Conservation (phyloP, 2,797 vertebrate species). For the Spinus pinus region DNA sequence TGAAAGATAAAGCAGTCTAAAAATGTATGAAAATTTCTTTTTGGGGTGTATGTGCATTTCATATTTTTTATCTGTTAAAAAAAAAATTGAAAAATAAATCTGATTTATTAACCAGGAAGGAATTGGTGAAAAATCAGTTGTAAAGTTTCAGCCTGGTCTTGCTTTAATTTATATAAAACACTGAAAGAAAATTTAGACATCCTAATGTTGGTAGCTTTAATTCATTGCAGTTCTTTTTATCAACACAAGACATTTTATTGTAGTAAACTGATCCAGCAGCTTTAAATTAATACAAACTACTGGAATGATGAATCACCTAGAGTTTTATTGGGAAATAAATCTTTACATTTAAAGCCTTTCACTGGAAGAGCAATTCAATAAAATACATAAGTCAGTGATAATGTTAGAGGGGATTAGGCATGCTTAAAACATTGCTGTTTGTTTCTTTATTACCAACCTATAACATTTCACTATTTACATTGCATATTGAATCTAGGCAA, state of each 20-base stretch:
- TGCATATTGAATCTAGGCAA: not conserved
- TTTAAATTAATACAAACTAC: conserved; percentile 17
- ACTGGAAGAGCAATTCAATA: not conserved
- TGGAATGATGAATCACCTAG: not conserved
- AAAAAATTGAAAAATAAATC: not conserved
- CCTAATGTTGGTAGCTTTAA: not conserved
- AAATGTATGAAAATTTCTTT: not conserved
- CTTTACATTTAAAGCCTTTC: not conserved
- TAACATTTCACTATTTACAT: not conserved
- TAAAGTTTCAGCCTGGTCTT: not conserved
- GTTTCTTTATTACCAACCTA: not conserved
- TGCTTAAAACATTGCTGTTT: not conserved
- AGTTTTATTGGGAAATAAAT: not conserved
- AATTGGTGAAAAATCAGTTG: not conserved
- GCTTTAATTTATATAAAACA: not conserved
- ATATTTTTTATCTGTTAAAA: not conserved
- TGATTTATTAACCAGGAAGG: not conserved
- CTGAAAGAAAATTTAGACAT: not conserved
- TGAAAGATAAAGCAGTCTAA: not conserved
- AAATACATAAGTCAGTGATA: not conserved
- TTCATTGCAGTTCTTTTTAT: not conserved
- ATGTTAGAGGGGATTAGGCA: not conserved
- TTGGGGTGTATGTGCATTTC: accelerated
- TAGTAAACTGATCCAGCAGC: not conserved
- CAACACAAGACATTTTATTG: not conserved